Conservation (phyloP, 2,888 invertebrate species). For the Aphodius granarius region DNA sequence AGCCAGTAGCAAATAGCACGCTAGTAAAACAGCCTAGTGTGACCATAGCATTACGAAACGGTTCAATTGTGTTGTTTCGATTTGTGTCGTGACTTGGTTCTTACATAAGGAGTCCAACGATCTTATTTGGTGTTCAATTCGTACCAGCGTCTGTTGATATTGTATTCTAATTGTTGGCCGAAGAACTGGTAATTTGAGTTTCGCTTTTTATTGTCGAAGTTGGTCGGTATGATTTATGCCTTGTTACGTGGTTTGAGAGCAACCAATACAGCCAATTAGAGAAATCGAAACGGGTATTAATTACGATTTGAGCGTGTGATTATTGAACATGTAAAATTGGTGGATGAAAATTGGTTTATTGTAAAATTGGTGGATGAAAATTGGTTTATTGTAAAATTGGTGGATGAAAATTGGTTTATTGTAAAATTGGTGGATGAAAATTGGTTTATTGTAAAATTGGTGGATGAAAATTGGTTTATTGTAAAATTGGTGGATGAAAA, state of each 20-base stretch:
- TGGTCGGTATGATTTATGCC: neutral
- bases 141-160: neutral
- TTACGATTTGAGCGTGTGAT: neutral
- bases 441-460: too few relatives aligned
- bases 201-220: neutral
- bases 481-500: too few relatives aligned
- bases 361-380: too few relatives aligned
- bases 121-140: neutral
- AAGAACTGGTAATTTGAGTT: neutral
- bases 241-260: neutral
- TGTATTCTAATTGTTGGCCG: neutral
- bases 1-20: too few relatives aligned
- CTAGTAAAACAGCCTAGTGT: too few relatives aligned
- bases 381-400: too few relatives aligned
- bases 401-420: too few relatives aligned
- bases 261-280: neutral
- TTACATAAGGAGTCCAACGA: neutral
- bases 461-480: too few relatives aligned
- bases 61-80: too few relatives aligned
- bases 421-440: too few relatives aligned
- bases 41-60: neutral
- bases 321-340: too few relatives aligned
- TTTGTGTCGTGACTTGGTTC: neutral
- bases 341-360: too few relatives aligned
- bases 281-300: neutral